Conservation (phyloP, 2,888 invertebrate species). For the Hemicrepidius hirtus region DNA sequence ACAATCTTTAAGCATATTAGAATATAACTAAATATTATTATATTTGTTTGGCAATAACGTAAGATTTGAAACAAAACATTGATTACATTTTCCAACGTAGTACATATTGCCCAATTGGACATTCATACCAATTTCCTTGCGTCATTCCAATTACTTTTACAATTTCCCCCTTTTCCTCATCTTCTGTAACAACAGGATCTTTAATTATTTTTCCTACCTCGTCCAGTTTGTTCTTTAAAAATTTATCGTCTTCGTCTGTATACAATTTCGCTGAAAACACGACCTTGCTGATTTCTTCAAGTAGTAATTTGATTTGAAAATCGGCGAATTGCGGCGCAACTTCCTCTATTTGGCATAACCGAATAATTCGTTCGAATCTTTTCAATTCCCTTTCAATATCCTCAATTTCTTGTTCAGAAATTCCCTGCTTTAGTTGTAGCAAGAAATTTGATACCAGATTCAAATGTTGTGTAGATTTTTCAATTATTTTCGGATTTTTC, state of each 20-base stretch:
- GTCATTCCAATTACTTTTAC: slow-evolving; percentile 75
- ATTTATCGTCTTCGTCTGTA: slow-evolving; percentile 50
- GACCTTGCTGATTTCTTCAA: slow-evolving; percentile 34
- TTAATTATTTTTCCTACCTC: slow-evolving; percentile 51
- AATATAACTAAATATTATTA: no score
- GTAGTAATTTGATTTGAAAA: no score
- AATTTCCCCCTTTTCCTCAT: slow-evolving; percentile 74
- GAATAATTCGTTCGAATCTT: slow-evolving; percentile 61
- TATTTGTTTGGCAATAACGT: no score
- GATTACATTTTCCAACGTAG: slow-evolving; percentile 73
- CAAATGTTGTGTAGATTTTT: slow-evolving; percentile 43
- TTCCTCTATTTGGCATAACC: slow-evolving; percentile 56
- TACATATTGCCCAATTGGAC: slow-evolving; percentile 82
- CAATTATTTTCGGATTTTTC: slow-evolving; percentile 24
- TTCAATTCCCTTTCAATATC: slow-evolving; percentile 65
- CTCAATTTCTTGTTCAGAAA: slow-evolving; percentile 64
- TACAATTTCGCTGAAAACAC: slow-evolving; percentile 54
- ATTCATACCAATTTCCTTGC: slow-evolving; percentile 82
- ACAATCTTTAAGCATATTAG: no score
- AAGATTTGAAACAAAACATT: no score
- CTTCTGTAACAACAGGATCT: slow-evolving; percentile 63
- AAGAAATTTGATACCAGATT: slow-evolving; percentile 56
- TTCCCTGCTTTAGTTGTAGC: slow-evolving; percentile 54
- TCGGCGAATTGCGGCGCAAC: no score
- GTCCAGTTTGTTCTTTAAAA: slow-evolving; percentile 49